Evolutionary conservation across 2,797 vertebrate genomes (phyloP).

Genomic region (Pipistrellus pygmaeus): DNA sequence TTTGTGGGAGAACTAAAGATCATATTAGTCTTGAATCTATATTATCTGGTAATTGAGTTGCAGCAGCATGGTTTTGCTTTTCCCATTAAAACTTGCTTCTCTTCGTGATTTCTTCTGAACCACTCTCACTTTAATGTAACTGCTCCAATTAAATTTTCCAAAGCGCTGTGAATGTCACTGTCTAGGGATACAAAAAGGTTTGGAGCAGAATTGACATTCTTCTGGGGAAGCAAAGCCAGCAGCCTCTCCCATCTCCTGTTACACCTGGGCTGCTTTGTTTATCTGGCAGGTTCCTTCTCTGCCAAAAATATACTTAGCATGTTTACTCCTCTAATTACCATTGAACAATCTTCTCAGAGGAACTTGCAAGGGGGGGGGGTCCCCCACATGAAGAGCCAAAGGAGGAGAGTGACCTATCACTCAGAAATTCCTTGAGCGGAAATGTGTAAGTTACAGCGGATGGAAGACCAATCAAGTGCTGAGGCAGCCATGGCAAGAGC

Average conservation of each 20-base stretch:
- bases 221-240: background rate
- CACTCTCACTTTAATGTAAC: background rate
- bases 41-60: slow-evolving; percentile 47
- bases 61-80: background rate
- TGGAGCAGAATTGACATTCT: slow-evolving; percentile 20
- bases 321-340: slow-evolving; percentile 49
- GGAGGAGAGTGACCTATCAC: background rate
- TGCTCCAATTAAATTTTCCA: slow-evolving; percentile 39
- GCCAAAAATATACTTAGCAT: background rate
- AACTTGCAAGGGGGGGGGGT: background rate
- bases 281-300: background rate
- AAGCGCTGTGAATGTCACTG: background rate
- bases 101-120: background rate
- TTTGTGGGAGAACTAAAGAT: slow-evolving; percentile 10
- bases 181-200: background rate
- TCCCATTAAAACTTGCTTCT: background rate
- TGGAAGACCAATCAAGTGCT: background rate
- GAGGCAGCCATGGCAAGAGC: background rate
- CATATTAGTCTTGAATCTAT: slow-evolving; percentile 20
- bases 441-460: background rate
- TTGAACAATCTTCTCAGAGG: background rate
- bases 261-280: slow-evolving; percentile 59
- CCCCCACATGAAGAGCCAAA: background rate
- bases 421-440: background rate
- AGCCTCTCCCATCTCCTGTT: background rate